Base-by-base conservation (phyloP, 2,888 invertebrate genomes). In the Archaeoteleia sp. region DNA sequence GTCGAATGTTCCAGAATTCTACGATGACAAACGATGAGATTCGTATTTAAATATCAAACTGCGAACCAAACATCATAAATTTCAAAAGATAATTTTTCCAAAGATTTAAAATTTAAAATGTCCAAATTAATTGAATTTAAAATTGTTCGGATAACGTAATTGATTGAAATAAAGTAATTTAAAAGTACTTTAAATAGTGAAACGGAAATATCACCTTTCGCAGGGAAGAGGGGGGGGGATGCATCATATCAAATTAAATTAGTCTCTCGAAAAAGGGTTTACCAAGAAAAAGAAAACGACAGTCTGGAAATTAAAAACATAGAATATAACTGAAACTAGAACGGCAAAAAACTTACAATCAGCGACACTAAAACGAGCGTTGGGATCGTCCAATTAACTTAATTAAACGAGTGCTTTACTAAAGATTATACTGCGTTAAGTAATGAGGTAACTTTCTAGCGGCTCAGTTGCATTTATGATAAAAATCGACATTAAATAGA, bases 381-480 rank as follows among this genome's bases (percentile, higher is more conserved):
- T 67, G 48, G 65, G 67, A 70, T 66, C 69, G 62, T 68, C 66
- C 71, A 74, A 73, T 74, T 72, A 69, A 73, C 67, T 71, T 72
- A 73, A 73, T 74, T 73, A 74, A 73, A 69, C 72, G 63, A 69
- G 65, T 70, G 60, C 71, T 74, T 72, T 67, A 66, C 67, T 69
- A 68, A 67, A 65, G 68, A 72, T 74, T 72, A 70, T 71, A 63
- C 60, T 67, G 46, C 51, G 58, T 66, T 69, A 70, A 68, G 70
- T 73, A 71, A 73, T 67, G 66, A 72, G 66, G 39, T 53, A 67
- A 67, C 66, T 66, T 71, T 67, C 53, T 51, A 61, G 37, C 43
- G 48, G 45, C 51, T 55, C 55, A 17, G 43, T 43, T 51, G 13
- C 32, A 55, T 51, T 60, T 49, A 55, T 67, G 48, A 37, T 67